Base-by-base conservation (phyloP, 2,888 invertebrate species). In the Phyllotreta cruciferae region DNA sequence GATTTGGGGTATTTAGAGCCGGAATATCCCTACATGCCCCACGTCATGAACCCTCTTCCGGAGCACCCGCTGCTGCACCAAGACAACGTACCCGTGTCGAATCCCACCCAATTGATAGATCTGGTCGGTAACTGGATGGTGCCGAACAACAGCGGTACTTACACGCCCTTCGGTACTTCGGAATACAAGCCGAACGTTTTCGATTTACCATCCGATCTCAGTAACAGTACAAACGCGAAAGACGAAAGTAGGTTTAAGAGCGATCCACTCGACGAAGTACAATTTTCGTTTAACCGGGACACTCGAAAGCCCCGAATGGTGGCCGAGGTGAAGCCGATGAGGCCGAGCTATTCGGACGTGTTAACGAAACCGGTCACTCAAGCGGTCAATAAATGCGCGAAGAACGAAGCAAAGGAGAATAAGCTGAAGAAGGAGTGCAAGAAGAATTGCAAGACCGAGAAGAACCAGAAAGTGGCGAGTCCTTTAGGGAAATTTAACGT, bases 251-350 rank as follows among this genome's bases (percentile, higher is more conserved):
- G 80, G 74, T 70, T 75, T 71, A 70, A 73, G 69, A 69, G 56
- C 61, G 52, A 71, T 50, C 62, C 66, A 60, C 45, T 70, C 9
- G 77, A 77, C 53, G 78, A 78, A 37, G 74, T 76, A 38, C 74
- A 74, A 61, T 85, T 85, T 71, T 84, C 85, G 62, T 85, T 85
- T 63, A 78, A 72, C 53, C 71, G 79, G 34, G 84, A 83, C 68
- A 83, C 80, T 63, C 87, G 87, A 71, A 90, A 90, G 69, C 83
- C 84, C 61, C 85, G 92, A 55, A 92, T 91, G 78, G 88, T 93
- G 0, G 93, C 92, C 39, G 93, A 93, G 82, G 93, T 93, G 0
- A 91, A 91, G 74, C 93, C 93, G 0, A 93, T 93, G 92, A 85
- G 93, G 57, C 92, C 93, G 54, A 89, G 91, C 9, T 93, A 93